Conservation (phyloP, 2,888 invertebrate species). For the Drosophila dives region DNA sequence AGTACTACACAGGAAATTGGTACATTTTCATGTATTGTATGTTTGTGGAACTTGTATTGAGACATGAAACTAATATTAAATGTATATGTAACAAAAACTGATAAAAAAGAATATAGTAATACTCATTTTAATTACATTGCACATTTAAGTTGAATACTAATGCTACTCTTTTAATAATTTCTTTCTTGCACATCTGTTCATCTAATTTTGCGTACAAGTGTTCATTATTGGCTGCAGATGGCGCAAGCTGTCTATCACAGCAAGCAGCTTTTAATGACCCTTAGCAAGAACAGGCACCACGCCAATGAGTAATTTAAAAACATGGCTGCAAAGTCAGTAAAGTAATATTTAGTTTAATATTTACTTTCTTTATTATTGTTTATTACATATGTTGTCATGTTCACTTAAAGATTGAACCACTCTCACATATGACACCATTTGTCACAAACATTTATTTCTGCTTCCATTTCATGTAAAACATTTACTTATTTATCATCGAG, state of each 20-base stretch:
- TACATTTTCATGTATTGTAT: slow-evolving; percentile 4
- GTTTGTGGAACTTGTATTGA: slow-evolving; percentile 10
- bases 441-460: slow-evolving; percentile 45
- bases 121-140: not conserved
- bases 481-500: slow-evolving; percentile 25
- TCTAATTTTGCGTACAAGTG: not conserved
- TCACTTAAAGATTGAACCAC: slow-evolving; percentile 43
- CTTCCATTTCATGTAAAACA: slow-evolving; percentile 45
- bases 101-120: not conserved
- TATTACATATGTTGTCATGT: slow-evolving; percentile 60
- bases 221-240: not conserved
- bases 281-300: not conserved
- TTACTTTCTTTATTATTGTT: slow-evolving; percentile 51
- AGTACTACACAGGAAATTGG: not conserved
- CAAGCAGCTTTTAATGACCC: not conserved
- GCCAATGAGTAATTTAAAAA: not conserved
- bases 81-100: too few species aligned
- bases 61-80: not conserved
- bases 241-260: not conserved
- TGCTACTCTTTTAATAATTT: not conserved
- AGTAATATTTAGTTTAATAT: slow-evolving; percentile 23
- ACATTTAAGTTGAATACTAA: slow-evolving; percentile 19
- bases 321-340: not conserved
- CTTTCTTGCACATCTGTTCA: not conserved
- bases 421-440: slow-evolving; percentile 50